A percentile compares a stretch with the other conserved stretches of the same genome.
These are phyloP conservation scores for Phrynocephalus guinanensis DNA, from an alignment of 2,797 vertebrate genomes.

Conservation along the genomic window DNA sequence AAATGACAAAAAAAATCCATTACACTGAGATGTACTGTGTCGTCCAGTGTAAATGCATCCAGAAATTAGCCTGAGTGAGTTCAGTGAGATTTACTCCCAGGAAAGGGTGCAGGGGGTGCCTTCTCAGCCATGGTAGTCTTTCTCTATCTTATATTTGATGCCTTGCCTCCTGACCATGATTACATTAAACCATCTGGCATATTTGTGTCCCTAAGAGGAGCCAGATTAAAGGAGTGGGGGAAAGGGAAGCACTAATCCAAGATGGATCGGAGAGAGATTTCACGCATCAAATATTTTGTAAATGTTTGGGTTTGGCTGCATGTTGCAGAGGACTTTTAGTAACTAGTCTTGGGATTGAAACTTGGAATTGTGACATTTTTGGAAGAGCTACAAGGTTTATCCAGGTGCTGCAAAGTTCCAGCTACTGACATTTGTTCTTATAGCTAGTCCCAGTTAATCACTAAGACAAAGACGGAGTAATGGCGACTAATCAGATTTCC, in stretches of 20 bases:
- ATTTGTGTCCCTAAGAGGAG: background rate
- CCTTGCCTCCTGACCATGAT: background rate
- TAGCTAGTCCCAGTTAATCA: background rate
- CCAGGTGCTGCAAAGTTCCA: background rate
- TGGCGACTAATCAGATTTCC: background rate
- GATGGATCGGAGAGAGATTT: slow-evolving; percentile 24
- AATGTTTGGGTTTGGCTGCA: background rate
- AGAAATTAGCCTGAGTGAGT: no score
- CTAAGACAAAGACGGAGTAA: background rate
- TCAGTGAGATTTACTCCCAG: background rate
- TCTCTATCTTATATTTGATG: background rate
- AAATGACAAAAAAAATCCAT: background rate
- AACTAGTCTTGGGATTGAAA: background rate
- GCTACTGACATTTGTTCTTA: background rate
- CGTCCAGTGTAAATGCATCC: background rate
- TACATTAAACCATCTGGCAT: background rate
- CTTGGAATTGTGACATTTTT: no score
- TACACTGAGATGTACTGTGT: background rate
- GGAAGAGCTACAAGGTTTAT: no score
- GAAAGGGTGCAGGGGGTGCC: background rate
- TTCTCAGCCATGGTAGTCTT: background rate
- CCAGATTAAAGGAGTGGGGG: background rate
- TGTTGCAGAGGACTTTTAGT: background rate
- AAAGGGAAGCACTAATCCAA: background rate
- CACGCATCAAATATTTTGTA: background rate